phyloP scores from a whole-genome alignment of 2,797 vertebrate species.

The Salmo trutta region DNA sequence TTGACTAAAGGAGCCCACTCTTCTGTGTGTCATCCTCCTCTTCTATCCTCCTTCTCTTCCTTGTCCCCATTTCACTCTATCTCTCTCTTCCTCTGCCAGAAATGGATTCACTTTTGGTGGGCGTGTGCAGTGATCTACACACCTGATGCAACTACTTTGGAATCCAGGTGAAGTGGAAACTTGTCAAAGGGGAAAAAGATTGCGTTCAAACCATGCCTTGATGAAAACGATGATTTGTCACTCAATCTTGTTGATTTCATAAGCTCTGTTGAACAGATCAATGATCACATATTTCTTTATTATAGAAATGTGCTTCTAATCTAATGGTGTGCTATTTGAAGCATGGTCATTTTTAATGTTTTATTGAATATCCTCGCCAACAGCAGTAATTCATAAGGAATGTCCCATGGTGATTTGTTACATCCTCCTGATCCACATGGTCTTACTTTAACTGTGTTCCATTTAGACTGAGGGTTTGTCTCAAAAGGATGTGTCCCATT shows the following conservation, averaged over 20 bases:
- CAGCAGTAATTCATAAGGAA: no score
- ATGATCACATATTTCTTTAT: neutral
- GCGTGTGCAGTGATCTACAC: neutral
- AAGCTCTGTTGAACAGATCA: neutral
- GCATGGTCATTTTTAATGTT: neutral
- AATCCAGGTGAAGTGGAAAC: neutral
- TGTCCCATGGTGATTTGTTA: no score
- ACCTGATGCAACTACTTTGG: neutral
- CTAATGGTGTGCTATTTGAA: neutral
- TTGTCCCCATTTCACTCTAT: neutral
- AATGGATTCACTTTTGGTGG: neutral
- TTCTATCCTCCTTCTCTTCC: constrained; percentile 14
- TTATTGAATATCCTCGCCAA: neutral
- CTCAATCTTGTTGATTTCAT: neutral
- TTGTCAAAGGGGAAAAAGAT: neutral
- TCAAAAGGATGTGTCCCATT: no score
- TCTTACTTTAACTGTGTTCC: no score
- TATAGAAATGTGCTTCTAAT: neutral
- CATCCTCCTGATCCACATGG: no score
- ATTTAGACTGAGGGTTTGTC: no score
- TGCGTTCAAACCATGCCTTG: neutral
- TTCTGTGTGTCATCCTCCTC: constrained; percentile 19
- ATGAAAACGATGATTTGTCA: neutral
- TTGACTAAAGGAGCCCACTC: constrained; percentile 34
- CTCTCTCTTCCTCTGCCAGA: constrained; percentile 10